Evolutionary conservation across 2,113 vertebrate genomes (phyloP).

Genomic region (Triplophysa tibetana): DNA sequence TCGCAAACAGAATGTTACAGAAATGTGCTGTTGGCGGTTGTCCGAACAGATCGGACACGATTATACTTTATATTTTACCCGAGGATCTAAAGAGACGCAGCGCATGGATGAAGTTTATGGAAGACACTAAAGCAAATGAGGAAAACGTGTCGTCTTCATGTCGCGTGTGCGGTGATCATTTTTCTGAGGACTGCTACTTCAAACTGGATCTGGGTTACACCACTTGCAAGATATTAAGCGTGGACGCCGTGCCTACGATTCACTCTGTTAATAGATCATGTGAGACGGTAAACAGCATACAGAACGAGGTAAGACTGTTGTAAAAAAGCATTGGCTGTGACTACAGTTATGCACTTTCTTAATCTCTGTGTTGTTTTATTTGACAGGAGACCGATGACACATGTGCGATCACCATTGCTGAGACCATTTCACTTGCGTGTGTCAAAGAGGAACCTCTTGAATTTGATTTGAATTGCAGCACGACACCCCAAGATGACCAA

Average conservation of each 20-base stretch:
- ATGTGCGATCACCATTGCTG: constrained; percentile 26
- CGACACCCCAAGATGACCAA: not conserved
- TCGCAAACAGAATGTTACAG: constrained; percentile 23
- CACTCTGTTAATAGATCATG: not conserved
- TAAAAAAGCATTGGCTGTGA: not conserved
- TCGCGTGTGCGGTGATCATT: constrained; percentile 46
- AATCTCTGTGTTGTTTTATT: not conserved
- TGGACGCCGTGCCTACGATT: constrained; percentile 48
- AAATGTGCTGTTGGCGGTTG: constrained; percentile 45
- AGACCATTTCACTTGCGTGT: constrained; percentile 37
- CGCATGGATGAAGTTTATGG: constrained; percentile 35
- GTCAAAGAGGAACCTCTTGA: constrained; percentile 44
- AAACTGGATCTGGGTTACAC: constrained; percentile 39
- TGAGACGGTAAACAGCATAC: not conserved
- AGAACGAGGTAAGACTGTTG: not conserved
- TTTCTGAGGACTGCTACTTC: constrained; percentile 37
- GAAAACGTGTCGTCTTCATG: not conserved
- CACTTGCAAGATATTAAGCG: constrained; percentile 39
- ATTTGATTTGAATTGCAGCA: constrained; percentile 20
- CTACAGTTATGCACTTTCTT: not conserved
- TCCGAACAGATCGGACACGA: constrained; percentile 46
- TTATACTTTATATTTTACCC: constrained; percentile 48
- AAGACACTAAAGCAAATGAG: not conserved
- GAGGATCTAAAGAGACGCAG: constrained; percentile 44
- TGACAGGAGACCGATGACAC: constrained; percentile 29